phyloP scores from a whole-genome alignment of 2,797 vertebrate genomes.

The Acanthornis magna region DNA sequence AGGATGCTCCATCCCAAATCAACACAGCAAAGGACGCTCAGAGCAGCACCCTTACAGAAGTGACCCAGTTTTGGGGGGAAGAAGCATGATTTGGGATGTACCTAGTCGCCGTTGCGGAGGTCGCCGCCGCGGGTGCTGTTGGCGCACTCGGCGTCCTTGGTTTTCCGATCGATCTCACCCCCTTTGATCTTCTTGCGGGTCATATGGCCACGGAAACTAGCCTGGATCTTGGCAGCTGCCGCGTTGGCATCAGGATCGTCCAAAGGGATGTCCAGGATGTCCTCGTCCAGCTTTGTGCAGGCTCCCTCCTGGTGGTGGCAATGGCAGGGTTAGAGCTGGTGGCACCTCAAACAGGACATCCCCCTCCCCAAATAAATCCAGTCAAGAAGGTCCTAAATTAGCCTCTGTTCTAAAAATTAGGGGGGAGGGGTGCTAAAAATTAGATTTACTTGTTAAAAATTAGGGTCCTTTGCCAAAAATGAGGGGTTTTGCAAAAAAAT shows the following conservation, averaged over 20 bases:
- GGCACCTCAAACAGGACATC: not conserved
- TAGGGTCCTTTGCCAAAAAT: not conserved
- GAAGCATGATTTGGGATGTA: not conserved
- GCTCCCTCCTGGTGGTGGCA: conserved; percentile 79
- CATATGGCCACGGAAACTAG: conserved; percentile 98
- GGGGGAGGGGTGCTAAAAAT: not conserved
- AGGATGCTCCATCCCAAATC: not conserved
- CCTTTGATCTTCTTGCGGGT: conserved; percentile 99
- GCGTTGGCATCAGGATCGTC: conserved; percentile 96
- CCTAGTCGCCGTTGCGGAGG: conserved; percentile 78
- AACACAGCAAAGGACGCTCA: not conserved
- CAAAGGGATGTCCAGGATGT: conserved; percentile 96
- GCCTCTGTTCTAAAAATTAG: not conserved
- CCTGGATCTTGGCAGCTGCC: conserved; percentile 97
- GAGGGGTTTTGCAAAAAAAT: not conserved
- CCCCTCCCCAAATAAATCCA: not conserved
- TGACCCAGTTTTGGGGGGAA: not conserved
- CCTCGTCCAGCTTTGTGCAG: conserved; percentile 92
- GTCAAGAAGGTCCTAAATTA: not conserved
- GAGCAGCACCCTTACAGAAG: not conserved
- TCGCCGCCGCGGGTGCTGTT: conserved; percentile 78
- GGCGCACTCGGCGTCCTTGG: conserved; percentile 89
- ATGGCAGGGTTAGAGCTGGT: not conserved
- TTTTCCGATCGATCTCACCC: conserved; percentile 78
- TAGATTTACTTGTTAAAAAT: not conserved